These are phyloP conservation scores for Agriotes lineatus DNA, from an alignment of 2,888 invertebrate genomes.

Conservation along the genomic window DNA sequence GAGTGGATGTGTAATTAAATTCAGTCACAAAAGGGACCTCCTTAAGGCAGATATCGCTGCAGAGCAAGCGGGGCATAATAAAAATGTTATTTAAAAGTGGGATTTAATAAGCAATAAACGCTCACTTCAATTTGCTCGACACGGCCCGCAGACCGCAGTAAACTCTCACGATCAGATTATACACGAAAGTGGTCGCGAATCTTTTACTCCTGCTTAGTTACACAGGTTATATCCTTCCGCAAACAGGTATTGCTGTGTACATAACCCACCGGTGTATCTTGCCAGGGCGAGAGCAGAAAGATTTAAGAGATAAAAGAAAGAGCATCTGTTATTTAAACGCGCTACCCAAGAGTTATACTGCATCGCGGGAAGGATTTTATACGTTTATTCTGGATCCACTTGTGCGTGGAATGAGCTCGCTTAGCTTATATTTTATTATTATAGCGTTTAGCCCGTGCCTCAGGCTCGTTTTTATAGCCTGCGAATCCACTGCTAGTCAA, in stretches of 20 bases:
- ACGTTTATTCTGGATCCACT: conserved; percentile 24
- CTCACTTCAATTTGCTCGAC: too few relatives aligned
- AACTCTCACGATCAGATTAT: not conserved
- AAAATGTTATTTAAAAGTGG: too few relatives aligned
- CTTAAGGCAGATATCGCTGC: too few relatives aligned
- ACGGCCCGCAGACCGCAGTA: not conserved
- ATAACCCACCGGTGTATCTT: not conserved
- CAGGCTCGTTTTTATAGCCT: conserved; percentile 10
- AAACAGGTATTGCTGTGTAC: not conserved
- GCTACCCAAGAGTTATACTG: conserved; percentile 14
- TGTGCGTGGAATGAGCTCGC: conserved; percentile 26
- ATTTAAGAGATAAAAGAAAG: conserved; percentile 16
- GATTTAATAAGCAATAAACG: too few relatives aligned
- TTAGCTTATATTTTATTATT: conserved; percentile 39
- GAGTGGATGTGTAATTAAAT: too few relatives aligned
- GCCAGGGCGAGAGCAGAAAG: not conserved
- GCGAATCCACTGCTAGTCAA: conserved; percentile 21
- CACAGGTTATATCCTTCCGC: not conserved
- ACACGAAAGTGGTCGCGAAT: not conserved
- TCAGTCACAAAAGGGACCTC: too few relatives aligned
- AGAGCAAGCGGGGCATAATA: too few relatives aligned
- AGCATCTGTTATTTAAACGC: conserved; percentile 19
- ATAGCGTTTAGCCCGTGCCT: conserved; percentile 30
- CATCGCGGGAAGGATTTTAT: conserved; percentile 17
- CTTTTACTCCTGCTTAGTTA: not conserved